These are phyloP conservation scores for Zelleria hepariella DNA, from an alignment of 2,888 invertebrate genomes.

Conservation along the genomic window DNA sequence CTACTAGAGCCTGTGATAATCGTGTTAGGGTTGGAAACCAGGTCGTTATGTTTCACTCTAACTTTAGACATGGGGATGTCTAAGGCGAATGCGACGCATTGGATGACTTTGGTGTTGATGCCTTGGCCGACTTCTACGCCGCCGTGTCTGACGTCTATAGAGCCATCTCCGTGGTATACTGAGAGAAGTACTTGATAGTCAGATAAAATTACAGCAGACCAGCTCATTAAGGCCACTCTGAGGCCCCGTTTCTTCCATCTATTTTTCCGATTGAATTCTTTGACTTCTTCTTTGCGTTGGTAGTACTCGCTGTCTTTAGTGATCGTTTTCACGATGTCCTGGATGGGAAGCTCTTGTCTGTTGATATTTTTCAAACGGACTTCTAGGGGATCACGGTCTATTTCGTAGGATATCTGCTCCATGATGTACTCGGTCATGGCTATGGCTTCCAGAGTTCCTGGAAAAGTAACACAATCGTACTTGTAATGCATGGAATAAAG, in stretches of 20 bases:
- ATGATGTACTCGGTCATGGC: constrained; percentile 75
- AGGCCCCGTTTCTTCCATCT: constrained; percentile 88
- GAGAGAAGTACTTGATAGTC: constrained; percentile 74
- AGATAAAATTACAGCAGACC: constrained; percentile 64
- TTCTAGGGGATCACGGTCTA: constrained; percentile 71
- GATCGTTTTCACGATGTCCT: constrained; percentile 62
- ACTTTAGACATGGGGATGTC: constrained; percentile 77
- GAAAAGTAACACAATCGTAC: too few relatives aligned
- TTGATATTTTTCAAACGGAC: constrained; percentile 70
- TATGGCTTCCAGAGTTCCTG: constrained; percentile 72
- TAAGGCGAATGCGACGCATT: constrained; percentile 76
- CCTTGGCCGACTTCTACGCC: constrained; percentile 88
- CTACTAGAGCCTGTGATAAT: constrained; percentile 76
- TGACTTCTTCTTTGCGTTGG: constrained; percentile 52
- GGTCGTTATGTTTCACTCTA: constrained; percentile 75
- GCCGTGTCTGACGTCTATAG: constrained; percentile 79
- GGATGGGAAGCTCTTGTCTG: constrained; percentile 31
- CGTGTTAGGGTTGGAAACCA: constrained; percentile 74
- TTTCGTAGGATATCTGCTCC: constrained; percentile 75
- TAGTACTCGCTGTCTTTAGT: constrained; percentile 56
- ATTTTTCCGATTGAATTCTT: constrained; percentile 74
- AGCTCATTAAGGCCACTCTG: constrained; percentile 79
- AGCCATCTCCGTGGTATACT: constrained; percentile 80
- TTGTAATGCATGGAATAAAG: too few relatives aligned
- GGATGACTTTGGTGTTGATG: constrained; percentile 78